A percentile compares a stretch with the other conserved stretches of the same genome.
phyloP scores from a whole-genome alignment of 92 coral and sea anemone species.

The Parazoanthus darwini region DNA sequence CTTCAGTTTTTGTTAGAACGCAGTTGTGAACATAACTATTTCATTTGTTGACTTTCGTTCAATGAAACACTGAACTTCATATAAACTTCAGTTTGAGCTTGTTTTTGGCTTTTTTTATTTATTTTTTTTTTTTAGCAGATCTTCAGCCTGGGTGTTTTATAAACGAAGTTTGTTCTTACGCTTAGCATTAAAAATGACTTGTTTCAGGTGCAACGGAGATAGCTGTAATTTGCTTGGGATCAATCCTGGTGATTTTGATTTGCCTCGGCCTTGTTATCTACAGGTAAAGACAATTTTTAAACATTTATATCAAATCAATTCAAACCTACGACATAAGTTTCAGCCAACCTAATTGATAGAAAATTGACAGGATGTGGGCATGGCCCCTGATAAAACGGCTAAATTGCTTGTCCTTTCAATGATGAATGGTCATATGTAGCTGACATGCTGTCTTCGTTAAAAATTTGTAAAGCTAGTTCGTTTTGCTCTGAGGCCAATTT shows the following conservation, averaged over 20 bases:
- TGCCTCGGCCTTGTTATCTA: slow-evolving; percentile 65
- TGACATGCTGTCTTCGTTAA: neutral
- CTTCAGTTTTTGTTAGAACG: too few species aligned
- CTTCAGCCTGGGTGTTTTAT: too few species aligned
- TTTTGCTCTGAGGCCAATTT: neutral
- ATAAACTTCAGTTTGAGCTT: too few species aligned
- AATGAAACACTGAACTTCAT: too few species aligned
- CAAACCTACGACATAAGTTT: too few species aligned
- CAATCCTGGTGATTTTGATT: slow-evolving; percentile 55
- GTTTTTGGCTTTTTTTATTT: too few species aligned
- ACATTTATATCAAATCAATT: neutral
- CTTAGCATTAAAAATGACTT: neutral
- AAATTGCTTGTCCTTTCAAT: too few species aligned
- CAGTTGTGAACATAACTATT: too few species aligned
- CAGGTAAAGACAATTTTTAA: slow-evolving; percentile 50
- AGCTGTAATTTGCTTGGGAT: slow-evolving; percentile 69
- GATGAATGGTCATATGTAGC: too few species aligned
- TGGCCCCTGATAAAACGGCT: neutral
- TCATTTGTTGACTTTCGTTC: too few species aligned
- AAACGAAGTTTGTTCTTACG: neutral
- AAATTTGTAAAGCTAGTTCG: neutral
- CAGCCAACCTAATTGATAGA: neutral
- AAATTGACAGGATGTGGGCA: neutral
- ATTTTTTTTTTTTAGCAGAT: too few species aligned
- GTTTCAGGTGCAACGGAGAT: slow-evolving; percentile 71